Percentiles rank a stretch among this genome's conserved stretches.
These are phyloP conservation scores for Cistogaster globosa DNA, from an alignment of 2,888 invertebrate genomes.

Conservation along the genomic window DNA sequence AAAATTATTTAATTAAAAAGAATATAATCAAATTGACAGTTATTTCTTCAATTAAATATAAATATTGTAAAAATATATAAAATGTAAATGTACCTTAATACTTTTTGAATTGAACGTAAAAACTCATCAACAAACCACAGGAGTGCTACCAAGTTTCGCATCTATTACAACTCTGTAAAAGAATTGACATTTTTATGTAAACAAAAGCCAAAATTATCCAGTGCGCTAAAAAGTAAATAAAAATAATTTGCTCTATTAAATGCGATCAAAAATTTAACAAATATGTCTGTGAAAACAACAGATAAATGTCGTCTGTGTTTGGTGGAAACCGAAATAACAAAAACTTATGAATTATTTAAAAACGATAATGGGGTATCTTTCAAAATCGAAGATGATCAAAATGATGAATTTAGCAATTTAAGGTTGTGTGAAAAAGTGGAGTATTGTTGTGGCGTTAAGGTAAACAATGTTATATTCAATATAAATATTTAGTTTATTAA, in stretches of 20 bases:
- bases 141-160: no score
- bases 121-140: no score
- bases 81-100: no score
- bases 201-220: slow-evolving; percentile 38
- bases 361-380: slow-evolving; percentile 51
- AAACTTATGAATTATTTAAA: slow-evolving; percentile 74
- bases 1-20: no score
- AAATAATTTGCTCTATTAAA: slow-evolving; percentile 36
- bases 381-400: slow-evolving; percentile 41
- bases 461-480: slow-evolving; percentile 40
- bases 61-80: no score
- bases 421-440: slow-evolving; percentile 75
- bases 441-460: slow-evolving; percentile 77
- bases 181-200: slow-evolving; percentile 56
- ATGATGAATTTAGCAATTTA: slow-evolving; percentile 55
- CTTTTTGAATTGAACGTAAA: no score
- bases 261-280: neutral
- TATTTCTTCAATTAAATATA: no score
- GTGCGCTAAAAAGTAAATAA: slow-evolving; percentile 11
- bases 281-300: slow-evolving; percentile 71
- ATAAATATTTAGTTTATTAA: neutral
- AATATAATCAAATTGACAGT: no score
- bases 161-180: neutral
- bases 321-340: slow-evolving; percentile 73
- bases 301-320: slow-evolving; percentile 75